phyloP scores from a whole-genome alignment of 2,797 vertebrate species.

The Malurus splendens region DNA sequence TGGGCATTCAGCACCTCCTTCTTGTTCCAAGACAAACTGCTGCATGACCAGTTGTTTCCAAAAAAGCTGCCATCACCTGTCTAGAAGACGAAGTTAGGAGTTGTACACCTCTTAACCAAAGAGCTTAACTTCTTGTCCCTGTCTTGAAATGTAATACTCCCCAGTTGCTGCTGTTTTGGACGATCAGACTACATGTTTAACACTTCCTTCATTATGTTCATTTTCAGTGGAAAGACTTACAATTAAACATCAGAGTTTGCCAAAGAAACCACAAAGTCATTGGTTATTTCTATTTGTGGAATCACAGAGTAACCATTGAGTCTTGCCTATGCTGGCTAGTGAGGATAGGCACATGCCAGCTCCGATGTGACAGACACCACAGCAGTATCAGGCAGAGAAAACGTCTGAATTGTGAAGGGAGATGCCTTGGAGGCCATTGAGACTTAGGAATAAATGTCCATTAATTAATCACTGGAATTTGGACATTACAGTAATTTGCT shows the following conservation, averaged over 20 bases:
- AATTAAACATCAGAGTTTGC: neutral
- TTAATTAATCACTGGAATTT: neutral
- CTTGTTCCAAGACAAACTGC: neutral
- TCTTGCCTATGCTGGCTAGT: accelerated
- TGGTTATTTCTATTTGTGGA: neutral
- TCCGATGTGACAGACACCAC: neutral
- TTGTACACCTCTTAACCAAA: neutral
- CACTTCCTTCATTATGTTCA: neutral
- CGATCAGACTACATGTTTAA: neutral
- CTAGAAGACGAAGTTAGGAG: neutral
- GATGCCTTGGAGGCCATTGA: neutral
- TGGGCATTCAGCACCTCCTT: neutral
- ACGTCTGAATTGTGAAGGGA: neutral
- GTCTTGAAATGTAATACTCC: neutral
- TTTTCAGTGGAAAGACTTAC: neutral
- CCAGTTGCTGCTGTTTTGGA: neutral
- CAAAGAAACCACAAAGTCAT: neutral
- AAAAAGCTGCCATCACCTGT: neutral
- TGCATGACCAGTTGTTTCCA: neutral
- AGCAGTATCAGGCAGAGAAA: neutral
- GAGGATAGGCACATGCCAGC: neutral
- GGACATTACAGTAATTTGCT: neutral
- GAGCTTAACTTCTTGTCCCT: neutral
- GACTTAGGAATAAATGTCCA: neutral
- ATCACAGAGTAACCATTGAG: neutral